Evolutionary conservation across 2,113 vertebrate genomes (phyloP), one percentile per base, ranked within the genome.

Genomic region (Eretmochelys imbricata): DNA sequence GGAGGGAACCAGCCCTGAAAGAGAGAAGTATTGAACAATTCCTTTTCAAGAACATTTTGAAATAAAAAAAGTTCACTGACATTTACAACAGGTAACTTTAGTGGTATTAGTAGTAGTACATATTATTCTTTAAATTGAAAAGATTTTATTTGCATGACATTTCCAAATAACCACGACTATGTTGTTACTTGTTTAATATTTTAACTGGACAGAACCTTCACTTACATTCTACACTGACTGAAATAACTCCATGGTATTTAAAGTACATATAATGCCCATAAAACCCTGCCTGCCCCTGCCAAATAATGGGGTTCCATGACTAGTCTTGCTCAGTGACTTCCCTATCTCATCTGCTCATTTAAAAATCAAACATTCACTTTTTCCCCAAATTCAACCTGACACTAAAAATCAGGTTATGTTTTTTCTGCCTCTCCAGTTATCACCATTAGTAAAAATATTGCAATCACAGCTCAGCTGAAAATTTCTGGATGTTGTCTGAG

Each of bases 381-480:
- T 35, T 85, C 80, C 69, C 48, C 49, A 90, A 87, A 86, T 11
- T 2, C n/a, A 84, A 84, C 24, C 87, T 93, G 19, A 93, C 51
- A 75, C 42, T 85, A 57, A 86, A 55, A 80, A 82, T 31, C 72
- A 48, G 16, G 4, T 46, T 55, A 29, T 65, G 10, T 85, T 20
- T 29, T 87, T 87, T 57, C 76, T 72, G 86, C 89, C 57, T 57
- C 38, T 94, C 65, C 51, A 27, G 50, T 29, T 90, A 82, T 83
- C 19, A 80, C 50, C 20, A 83, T 62, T 2, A 12, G 1, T 72
- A 89, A 84, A 69, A 82, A 89, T 81, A 93, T 20, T 88, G 91
- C 48, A 81, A 19, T 55, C 65, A 84, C 3, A 86, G 55, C 95
- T 93, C 79, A 95, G 87, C 82, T 93, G 54, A 72, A 62, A 88